These are phyloP conservation scores for Drosophila phalerata DNA, from an alignment of 2,888 invertebrate species.

Conservation along the genomic window DNA sequence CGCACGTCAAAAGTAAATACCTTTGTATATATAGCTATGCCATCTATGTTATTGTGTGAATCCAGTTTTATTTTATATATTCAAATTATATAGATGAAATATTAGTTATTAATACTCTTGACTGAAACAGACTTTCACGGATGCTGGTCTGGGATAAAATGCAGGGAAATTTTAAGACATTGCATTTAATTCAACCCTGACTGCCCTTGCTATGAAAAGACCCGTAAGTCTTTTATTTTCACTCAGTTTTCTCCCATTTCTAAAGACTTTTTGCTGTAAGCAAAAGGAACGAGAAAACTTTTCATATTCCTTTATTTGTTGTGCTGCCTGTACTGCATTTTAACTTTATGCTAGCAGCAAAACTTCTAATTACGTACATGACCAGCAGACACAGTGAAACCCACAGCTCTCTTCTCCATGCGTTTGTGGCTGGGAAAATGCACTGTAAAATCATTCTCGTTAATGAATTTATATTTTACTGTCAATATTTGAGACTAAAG, in stretches of 20 bases:
- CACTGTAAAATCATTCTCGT: constrained; percentile 33
- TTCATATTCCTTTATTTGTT: constrained; percentile 72
- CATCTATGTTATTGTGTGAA: too few species aligned
- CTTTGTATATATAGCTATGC: too few species aligned
- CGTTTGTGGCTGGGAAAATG: constrained; percentile 23
- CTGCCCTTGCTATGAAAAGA: constrained; percentile 19
- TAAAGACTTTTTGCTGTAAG: constrained; percentile 25
- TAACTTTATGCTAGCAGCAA: constrained; percentile 62
- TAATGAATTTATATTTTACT: neutral
- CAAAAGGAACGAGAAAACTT: constrained; percentile 55
- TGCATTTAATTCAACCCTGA: constrained; percentile 48
- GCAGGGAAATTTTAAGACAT: constrained; percentile 37
- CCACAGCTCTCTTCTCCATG: neutral
- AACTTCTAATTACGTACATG: constrained; percentile 84
- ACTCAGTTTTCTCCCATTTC: constrained; percentile 28
- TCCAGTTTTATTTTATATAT: too few species aligned
- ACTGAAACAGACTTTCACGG: neutral
- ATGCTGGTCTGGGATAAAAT: constrained; percentile 35
- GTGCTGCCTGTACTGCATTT: constrained; percentile 48
- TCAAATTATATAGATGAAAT: neutral
- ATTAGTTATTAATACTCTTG: neutral
- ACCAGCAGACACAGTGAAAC: constrained; percentile 65
- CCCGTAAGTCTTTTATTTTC: constrained; percentile 51
- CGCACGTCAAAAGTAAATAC: neutral
- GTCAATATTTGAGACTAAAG: too few species aligned